phyloP scores from a whole-genome alignment of 2,888 invertebrate species.

The Cantharis lateralis region DNA sequence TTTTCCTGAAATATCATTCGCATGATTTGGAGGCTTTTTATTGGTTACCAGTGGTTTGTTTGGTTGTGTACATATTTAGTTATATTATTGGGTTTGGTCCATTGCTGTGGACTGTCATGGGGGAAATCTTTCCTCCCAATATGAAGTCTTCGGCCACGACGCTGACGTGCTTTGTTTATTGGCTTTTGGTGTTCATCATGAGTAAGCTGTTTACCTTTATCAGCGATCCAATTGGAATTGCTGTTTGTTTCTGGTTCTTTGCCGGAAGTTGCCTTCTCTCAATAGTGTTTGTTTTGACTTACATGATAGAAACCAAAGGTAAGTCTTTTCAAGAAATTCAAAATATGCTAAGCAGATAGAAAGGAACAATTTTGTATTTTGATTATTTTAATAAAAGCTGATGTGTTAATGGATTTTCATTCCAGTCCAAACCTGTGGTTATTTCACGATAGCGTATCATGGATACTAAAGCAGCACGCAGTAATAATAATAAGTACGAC shows the following conservation, averaged over 20 bases:
- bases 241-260: conserved; percentile 72
- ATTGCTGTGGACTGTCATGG: conserved; percentile 79
- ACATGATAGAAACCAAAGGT: conserved; percentile 85
- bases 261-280: conserved; percentile 61
- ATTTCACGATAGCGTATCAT: too few relatives aligned
- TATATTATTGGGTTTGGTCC: conserved; percentile 76
- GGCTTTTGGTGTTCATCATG: conserved; percentile 73
- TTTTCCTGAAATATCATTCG: conserved; percentile 63
- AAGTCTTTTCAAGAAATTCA: conserved; percentile 81
- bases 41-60: conserved; percentile 71
- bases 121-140: conserved; percentile 79
- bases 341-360: conserved; percentile 61
- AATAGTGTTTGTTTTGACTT: conserved; percentile 71
- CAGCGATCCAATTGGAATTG: conserved; percentile 60
- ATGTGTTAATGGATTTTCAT: neutral
- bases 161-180: conserved; percentile 74
- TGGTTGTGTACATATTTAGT: conserved; percentile 72
- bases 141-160: conserved; percentile 75
- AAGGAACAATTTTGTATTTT: neutral
- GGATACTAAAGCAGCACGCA: too few relatives aligned
- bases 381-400: neutral
- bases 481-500: too few relatives aligned
- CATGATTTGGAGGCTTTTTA: conserved; percentile 58
- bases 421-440: too few relatives aligned
- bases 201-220: conserved; percentile 70